These are phyloP conservation scores for Cerastis leucographa DNA, from an alignment of 2,888 invertebrate species.

Conservation along the genomic window DNA sequence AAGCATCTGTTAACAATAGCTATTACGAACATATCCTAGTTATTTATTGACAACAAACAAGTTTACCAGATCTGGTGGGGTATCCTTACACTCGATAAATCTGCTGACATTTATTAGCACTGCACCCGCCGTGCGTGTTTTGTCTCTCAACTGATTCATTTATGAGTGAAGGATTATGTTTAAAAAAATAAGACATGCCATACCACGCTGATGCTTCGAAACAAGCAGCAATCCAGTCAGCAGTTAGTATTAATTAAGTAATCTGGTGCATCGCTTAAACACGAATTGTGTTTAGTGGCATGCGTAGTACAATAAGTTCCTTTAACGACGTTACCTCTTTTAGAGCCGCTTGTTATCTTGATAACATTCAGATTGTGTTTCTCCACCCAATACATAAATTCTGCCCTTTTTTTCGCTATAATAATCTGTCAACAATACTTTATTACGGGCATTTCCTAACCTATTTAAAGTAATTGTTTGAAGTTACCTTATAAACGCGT, in stretches of 20 bases:
- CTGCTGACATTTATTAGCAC: conserved; percentile 41
- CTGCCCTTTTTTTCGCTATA: not conserved
- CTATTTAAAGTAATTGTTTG: not conserved
- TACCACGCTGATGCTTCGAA: conserved; percentile 8
- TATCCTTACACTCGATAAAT: not conserved
- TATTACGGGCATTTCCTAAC: conserved; percentile 17
- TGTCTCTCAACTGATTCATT: not conserved
- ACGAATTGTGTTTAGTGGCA: not conserved
- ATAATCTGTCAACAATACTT: conserved; percentile 38
- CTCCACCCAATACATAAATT: not conserved
- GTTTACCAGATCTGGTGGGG: conserved; percentile 8
- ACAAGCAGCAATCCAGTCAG: conserved; percentile 7
- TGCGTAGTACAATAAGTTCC: not conserved
- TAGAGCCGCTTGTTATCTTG: not conserved
- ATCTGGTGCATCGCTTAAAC: not conserved
- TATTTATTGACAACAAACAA: not conserved
- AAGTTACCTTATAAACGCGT: conserved; percentile 10
- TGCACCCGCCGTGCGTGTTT: conserved; percentile 13
- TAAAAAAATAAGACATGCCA: not conserved
- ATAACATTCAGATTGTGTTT: not conserved
- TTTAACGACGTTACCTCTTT: conserved; percentile 3
- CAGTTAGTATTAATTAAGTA: not conserved
- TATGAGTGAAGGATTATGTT: not conserved
- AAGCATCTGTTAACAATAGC: conserved; percentile 40
- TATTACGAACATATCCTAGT: conserved; percentile 24